These are phyloP conservation scores for Urocyon cinereoargenteus DNA, from an alignment of 2,797 vertebrate genomes.

Conservation along the genomic window DNA sequence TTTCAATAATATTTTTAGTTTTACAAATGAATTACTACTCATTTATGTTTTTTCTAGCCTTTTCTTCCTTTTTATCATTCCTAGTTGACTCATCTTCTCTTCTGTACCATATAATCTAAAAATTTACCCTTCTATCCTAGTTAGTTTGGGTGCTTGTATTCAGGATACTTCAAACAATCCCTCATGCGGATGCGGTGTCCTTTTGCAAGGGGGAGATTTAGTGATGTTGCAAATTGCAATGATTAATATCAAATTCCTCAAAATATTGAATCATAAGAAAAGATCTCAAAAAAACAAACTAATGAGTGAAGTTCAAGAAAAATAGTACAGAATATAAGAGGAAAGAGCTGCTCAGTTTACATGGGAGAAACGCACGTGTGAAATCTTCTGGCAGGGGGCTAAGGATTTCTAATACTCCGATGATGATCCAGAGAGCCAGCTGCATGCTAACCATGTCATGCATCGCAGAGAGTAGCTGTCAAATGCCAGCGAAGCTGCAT, in stretches of 20 bases:
- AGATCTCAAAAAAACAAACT: neutral
- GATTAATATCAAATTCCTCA: neutral
- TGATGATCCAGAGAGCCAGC: neutral
- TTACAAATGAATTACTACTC: neutral
- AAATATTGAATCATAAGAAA: neutral
- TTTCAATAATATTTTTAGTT: slow-evolving; percentile 34
- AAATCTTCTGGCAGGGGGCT: neutral
- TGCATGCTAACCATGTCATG: neutral
- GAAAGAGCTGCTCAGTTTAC: neutral
- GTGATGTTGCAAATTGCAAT: neutral
- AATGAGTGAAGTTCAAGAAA: neutral
- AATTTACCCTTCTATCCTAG: neutral
- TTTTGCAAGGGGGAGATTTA: too few species aligned
- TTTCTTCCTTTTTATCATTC: neutral
- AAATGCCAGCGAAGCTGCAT: neutral
- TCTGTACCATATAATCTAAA: neutral
- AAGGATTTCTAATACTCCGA: neutral
- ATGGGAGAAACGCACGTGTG: neutral
- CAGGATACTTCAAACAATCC: too few species aligned
- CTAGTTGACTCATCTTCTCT: neutral
- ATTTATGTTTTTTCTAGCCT: neutral
- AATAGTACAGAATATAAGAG: neutral
- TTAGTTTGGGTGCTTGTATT: too few species aligned
- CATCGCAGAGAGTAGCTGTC: slow-evolving; percentile 30
- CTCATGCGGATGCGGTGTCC: too few species aligned